Base-by-base conservation (phyloP, 2,113 vertebrate genomes). In the Tetraodon nigroviridis region DNA sequence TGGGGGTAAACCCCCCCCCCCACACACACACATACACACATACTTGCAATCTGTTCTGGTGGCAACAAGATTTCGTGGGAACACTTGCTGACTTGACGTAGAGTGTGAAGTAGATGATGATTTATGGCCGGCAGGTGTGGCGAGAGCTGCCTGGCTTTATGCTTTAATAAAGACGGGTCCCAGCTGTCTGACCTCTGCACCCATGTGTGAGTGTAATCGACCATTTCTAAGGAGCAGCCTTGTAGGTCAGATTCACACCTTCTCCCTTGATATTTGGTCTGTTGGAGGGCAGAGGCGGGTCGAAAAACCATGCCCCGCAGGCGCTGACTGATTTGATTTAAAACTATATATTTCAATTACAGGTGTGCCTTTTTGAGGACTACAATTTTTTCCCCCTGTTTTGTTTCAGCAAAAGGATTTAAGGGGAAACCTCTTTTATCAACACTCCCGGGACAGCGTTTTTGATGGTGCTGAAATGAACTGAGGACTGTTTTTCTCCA, bases 161-260 rank as follows among this genome's bases (percentile, higher is more conserved):
- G 32, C 32, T 37, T 37, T 37, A 37, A 37, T 37, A 37, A 37
- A 37, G 8, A 37, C 8, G 32, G 6, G 32, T 37, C 32, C 50
- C 59, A 37, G 61, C 49, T 78, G 63, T n/a, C 64, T 79, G 77
- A 83, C 80, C 71, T 75, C 63, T 13, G 18, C 56, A 69, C 76
- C 78, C 45, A 64, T 50, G 64, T 60, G 68, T 71, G 70, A 83
- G 56, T 61, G 16, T 55, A 72, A 65, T 58, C 61, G 44, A 48
- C 51, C 64, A 56, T 70, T 71, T 75, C 82, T 68, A 70, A 77
- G 60, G 78, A 37, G 51, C 47, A 66, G 21, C 56, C 20, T 46
- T 62, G 61, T 58, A 72, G 73, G 81, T 82, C 81, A 69, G 51
- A 69, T 56, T 68, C 71, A 64, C 80, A 86, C 79, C 70, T 81